These are phyloP conservation scores for Lontra canadensis DNA, from an alignment of 2,113 vertebrate species.

Conservation along the genomic window DNA sequence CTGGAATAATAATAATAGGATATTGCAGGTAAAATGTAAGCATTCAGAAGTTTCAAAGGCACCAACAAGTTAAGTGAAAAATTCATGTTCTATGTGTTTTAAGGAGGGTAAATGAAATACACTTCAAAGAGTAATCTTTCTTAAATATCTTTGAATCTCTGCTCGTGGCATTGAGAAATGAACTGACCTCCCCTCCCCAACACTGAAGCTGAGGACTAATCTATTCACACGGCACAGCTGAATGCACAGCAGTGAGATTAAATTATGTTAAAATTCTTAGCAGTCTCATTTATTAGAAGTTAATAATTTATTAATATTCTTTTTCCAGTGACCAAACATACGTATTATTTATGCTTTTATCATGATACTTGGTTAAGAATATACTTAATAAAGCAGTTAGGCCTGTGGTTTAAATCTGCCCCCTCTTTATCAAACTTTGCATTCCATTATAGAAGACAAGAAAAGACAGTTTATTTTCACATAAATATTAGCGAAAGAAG, in stretches of 20 bases:
- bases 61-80: neutral
- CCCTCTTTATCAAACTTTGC: conserved; percentile 63
- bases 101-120: conserved; percentile 68
- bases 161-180: conserved; percentile 57
- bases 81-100: conserved; percentile 1
- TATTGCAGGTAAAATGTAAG: conserved; percentile 61
- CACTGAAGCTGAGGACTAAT: conserved; percentile 70
- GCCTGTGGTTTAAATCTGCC: conserved; percentile 31
- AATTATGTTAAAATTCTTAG: conserved; percentile 39
- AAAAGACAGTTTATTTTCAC: conserved; percentile 23
- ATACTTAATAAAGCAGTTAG: conserved; percentile 8
- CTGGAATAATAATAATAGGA: conserved; percentile 42
- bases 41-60: conserved; percentile 59
- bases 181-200: conserved; percentile 65
- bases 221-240: conserved; percentile 64
- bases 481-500: conserved; percentile 52
- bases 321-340: neutral
- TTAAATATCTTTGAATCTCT: conserved; percentile 74
- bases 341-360: conserved; percentile 20
- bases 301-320: conserved; percentile 50
- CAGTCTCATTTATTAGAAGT: conserved; percentile 45
- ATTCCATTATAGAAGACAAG: conserved; percentile 37
- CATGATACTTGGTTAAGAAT: neutral
- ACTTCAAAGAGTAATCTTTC: conserved; percentile 63
- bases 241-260: conserved; percentile 19